Conservation (phyloP, 2,113 vertebrate genomes). For the Clarias gariepinus region DNA sequence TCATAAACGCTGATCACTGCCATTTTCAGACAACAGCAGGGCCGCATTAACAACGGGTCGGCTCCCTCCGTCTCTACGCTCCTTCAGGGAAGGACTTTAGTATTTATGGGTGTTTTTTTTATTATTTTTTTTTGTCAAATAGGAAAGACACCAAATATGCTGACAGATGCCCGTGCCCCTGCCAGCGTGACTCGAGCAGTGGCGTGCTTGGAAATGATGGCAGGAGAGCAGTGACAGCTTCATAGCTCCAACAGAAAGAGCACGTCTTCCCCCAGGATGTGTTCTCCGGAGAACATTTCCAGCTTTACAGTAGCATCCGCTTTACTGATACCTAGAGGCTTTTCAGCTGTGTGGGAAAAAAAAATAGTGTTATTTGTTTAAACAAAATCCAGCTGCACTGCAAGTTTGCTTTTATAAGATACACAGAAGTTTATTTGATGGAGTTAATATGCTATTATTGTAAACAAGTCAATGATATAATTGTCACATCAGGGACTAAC, state of each 20-base stretch:
- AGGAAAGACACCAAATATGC: constrained; percentile 37
- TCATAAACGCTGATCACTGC: constrained; percentile 34
- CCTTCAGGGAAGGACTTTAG: not conserved
- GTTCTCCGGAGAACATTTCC: constrained; percentile 42
- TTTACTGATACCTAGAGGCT: constrained; percentile 13
- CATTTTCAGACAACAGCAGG: constrained; percentile 23
- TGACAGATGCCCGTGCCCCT: constrained; percentile 24
- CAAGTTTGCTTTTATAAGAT: not conserved
- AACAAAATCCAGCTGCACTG: not conserved
- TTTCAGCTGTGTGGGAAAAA: not conserved
- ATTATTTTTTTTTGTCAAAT: constrained; percentile 1
- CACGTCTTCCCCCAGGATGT: constrained; percentile 39
- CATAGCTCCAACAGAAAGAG: constrained; percentile 33
- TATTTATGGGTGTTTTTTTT: not conserved
- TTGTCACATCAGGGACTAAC: not conserved
- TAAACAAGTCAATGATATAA: not conserved
- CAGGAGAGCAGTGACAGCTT: constrained; percentile 38
- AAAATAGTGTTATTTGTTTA: not conserved
- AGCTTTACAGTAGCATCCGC: constrained; percentile 28
- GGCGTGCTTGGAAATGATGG: constrained; percentile 8
- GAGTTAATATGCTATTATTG: not conserved
- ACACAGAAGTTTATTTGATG: not conserved
- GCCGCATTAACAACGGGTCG: not conserved
- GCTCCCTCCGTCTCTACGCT: not conserved
- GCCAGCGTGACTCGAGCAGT: not conserved